These are phyloP conservation scores for Paedocypris sp. DNA, from an alignment of 2,113 vertebrate genomes.

Conservation along the genomic window DNA sequence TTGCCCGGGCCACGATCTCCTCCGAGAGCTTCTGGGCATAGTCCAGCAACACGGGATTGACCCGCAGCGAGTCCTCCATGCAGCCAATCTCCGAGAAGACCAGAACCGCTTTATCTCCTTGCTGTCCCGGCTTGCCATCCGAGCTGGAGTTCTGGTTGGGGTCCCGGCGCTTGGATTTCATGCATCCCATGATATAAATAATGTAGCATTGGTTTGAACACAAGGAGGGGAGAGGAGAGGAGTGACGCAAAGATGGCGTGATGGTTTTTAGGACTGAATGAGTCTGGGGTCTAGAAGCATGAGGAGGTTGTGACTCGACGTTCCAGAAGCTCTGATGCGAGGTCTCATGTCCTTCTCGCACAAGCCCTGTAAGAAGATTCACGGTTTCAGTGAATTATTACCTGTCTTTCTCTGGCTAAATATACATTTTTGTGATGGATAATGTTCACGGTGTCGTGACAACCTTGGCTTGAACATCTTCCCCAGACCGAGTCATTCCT, in stretches of 20 bases:
- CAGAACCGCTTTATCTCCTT: slow-evolving; percentile 57
- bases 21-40: slow-evolving; percentile 79
- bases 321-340: slow-evolving; percentile 9
- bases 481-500: neutral
- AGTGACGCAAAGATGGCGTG: neutral
- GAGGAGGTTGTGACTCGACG: slow-evolving; percentile 47
- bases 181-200: slow-evolving; percentile 77
- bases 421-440: slow-evolving; percentile 23
- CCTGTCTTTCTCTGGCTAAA: slow-evolving; percentile 13
- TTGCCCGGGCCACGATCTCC: slow-evolving; percentile 76
- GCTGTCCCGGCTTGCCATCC: slow-evolving; percentile 31
- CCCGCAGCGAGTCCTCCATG: slow-evolving; percentile 30
- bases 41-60: slow-evolving; percentile 59
- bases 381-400: slow-evolving; percentile 37
- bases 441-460: slow-evolving; percentile 14
- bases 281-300: slow-evolving; percentile 36
- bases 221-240: neutral
- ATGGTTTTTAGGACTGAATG: neutral
- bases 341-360: slow-evolving; percentile 18
- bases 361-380: slow-evolving; percentile 30
- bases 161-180: slow-evolving; percentile 82
- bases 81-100: slow-evolving; percentile 39
- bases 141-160: slow-evolving; percentile 50
- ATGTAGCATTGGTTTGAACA: slow-evolving; percentile 41
- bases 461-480: neutral